Conservation (phyloP, 2,888 invertebrate genomes). For the Troides helena region DNA sequence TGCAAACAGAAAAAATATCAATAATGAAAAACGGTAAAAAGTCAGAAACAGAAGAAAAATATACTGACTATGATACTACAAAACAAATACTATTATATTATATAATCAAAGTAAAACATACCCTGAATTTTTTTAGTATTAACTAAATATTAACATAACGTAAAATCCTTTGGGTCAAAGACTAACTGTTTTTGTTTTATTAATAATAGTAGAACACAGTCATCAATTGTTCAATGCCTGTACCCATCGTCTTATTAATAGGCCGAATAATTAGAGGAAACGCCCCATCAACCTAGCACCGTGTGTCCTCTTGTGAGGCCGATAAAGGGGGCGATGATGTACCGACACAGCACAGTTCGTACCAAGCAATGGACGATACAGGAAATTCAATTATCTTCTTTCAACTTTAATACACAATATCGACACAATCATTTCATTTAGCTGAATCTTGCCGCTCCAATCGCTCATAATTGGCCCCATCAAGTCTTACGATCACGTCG, state of each 20-base stretch:
- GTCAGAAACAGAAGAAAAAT: no score
- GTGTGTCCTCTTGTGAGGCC: slow-evolving; percentile 48
- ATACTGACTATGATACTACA: no score
- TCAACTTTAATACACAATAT: slow-evolving; percentile 73
- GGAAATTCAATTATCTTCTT: slow-evolving; percentile 79
- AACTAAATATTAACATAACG: no score
- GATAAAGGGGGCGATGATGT: slow-evolving; percentile 65
- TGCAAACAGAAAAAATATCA: no score
- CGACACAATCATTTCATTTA: slow-evolving; percentile 79
- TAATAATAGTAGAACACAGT: slow-evolving; percentile 46
- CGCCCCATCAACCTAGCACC: slow-evolving; percentile 66
- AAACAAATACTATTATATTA: no score
- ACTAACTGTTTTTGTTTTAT: not conserved
- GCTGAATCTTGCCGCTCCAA: slow-evolving; percentile 69
- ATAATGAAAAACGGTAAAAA: no score
- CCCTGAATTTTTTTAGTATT: no score
- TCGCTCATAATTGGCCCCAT: slow-evolving; percentile 65
- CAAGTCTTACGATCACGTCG: slow-evolving; percentile 52
- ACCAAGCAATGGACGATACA: slow-evolving; percentile 67
- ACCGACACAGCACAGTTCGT: slow-evolving; percentile 52
- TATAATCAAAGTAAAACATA: no score
- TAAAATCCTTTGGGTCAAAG: not conserved
- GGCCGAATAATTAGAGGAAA: slow-evolving; percentile 77
- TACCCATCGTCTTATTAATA: slow-evolving; percentile 66
- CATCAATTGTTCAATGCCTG: slow-evolving; percentile 57